These are phyloP conservation scores for Dynastes hyllus DNA, from an alignment of 2,888 invertebrate genomes.

Conservation along the genomic window DNA sequence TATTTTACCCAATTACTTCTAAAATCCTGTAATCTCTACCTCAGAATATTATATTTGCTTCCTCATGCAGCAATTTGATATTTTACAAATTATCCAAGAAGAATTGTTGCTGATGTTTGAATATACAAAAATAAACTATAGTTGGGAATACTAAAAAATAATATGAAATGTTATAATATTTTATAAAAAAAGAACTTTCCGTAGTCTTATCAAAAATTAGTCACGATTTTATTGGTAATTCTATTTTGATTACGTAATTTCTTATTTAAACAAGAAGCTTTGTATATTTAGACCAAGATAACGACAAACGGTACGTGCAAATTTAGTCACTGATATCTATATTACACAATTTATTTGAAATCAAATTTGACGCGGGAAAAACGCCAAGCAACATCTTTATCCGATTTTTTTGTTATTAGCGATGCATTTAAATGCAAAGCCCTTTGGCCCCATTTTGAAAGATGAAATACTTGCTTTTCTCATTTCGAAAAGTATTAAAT, in stretches of 20 bases:
- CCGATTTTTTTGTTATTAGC: conserved; percentile 12
- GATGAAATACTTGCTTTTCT: conserved; percentile 14
- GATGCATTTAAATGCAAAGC: conserved; percentile 4
- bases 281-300: neutral
- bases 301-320: neutral
- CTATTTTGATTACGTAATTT: neutral
- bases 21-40: no score
- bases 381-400: neutral
- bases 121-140: no score
- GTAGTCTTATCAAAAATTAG: no score
- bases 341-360: neutral
- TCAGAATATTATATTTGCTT: no score
- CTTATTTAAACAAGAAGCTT: neutral
- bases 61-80: no score
- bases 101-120: no score
- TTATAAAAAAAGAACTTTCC: no score
- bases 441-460: conserved; percentile 19
- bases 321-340: neutral
- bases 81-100: no score
- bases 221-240: neutral
- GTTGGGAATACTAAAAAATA: no score
- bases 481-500: conserved; percentile 19
- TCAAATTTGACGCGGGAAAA: neutral
- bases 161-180: no score
- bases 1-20: no score